Evolutionary conservation across 2,113 vertebrate species (phyloP).

Genomic region (Pardalotus punctatus): DNA sequence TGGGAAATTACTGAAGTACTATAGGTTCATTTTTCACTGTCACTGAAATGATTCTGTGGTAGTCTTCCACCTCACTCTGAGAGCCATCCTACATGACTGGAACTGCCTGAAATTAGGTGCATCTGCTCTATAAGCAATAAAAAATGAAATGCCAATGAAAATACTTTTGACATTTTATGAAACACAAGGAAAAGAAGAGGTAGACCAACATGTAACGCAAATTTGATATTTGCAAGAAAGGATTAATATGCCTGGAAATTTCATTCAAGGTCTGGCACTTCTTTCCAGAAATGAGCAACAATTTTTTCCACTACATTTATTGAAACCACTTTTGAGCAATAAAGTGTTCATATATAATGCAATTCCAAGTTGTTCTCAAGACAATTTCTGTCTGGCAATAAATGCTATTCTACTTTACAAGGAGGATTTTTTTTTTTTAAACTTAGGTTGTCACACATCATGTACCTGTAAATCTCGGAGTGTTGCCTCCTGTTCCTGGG

Average conservation of each 20-base stretch:
- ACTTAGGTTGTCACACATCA: neutral
- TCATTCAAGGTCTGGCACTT: neutral
- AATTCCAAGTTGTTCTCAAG: neutral
- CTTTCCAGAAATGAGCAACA: neutral
- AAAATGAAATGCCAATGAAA: neutral
- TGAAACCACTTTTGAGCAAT: neutral
- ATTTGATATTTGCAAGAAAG: neutral
- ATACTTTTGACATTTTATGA: neutral
- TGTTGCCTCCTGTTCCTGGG: slow-evolving; percentile 80
- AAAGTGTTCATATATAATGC: neutral
- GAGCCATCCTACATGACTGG: neutral
- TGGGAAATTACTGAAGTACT: neutral
- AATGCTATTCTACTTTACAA: neutral
- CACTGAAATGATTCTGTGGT: neutral
- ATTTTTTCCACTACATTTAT: neutral
- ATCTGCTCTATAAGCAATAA: neutral
- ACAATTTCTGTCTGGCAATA: neutral
- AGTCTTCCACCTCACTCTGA: neutral
- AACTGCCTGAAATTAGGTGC: neutral
- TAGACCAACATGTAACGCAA: neutral
- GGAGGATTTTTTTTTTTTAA: neutral
- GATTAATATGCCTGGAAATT: neutral
- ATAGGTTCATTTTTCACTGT: neutral
- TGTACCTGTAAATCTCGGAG: slow-evolving; percentile 87
- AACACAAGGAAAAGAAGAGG: neutral